Conservation (phyloP, 1,140 invertebrate species). For the Mactra quadrangularis region DNA sequence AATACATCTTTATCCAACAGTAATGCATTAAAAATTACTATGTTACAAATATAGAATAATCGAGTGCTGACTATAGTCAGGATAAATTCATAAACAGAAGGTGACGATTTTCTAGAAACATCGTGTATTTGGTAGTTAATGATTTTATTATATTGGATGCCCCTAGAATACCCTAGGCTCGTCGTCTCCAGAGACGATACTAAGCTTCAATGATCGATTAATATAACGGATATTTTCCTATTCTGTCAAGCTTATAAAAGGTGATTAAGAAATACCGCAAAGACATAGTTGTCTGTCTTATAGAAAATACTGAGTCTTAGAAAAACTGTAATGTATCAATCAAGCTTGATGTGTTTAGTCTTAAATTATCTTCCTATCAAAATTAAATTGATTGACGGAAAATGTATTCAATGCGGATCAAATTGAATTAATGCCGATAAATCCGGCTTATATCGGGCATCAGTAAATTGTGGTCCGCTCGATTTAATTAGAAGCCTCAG, state of each 20-base stretch:
- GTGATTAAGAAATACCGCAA: conserved; percentile 57
- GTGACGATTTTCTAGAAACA: too few relatives aligned
- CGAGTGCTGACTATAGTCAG: too few relatives aligned
- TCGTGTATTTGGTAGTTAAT: too few relatives aligned
- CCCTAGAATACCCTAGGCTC: too few relatives aligned
- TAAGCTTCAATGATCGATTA: conserved; percentile 22
- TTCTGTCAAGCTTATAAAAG: conserved; percentile 52
- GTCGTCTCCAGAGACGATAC: too few relatives aligned
- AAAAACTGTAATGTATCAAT: conserved; percentile 35
- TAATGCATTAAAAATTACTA: too few relatives aligned
- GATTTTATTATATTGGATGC: too few relatives aligned
- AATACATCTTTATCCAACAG: too few relatives aligned
- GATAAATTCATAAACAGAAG: too few relatives aligned
- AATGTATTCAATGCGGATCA: conserved; percentile 61
- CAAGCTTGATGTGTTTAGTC: conserved; percentile 48
- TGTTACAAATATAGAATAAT: too few relatives aligned
- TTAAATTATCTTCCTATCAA: conserved; percentile 62
- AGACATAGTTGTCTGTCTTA: conserved; percentile 35
- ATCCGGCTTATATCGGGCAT: conserved; percentile 56
- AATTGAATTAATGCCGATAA: conserved; percentile 61
- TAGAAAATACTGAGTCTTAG: conserved; percentile 40
- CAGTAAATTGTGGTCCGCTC: conserved; percentile 53
- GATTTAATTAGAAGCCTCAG: conserved; percentile 55
- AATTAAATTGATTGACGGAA: conserved; percentile 65
- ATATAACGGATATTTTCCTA: not conserved